These are phyloP conservation scores for Sycophaga agraensis DNA, from an alignment of 1,140 invertebrate species.

Conservation along the genomic window DNA sequence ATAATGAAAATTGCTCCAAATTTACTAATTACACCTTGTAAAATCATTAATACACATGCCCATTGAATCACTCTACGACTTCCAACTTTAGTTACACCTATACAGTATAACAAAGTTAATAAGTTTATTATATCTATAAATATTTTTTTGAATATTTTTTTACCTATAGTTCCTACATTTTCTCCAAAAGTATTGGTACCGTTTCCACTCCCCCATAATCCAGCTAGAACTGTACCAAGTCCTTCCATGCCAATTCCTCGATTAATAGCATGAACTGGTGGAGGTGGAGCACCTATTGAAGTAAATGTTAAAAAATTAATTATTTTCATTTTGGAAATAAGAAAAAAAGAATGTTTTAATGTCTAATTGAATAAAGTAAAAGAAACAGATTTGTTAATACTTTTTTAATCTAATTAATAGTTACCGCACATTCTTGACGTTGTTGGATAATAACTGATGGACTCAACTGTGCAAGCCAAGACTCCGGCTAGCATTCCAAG, in stretches of 20 bases:
- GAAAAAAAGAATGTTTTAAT: background rate
- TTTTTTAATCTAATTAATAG: constrained; percentile 29
- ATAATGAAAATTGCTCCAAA: constrained; percentile 85
- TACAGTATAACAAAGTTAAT: background rate
- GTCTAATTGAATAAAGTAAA: background rate
- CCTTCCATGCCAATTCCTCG: constrained; percentile 84
- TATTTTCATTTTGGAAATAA: background rate
- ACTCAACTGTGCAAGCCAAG: constrained; percentile 81
- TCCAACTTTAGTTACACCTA: constrained; percentile 69
- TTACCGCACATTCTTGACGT: constrained; percentile 78
- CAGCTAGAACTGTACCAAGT: constrained; percentile 78
- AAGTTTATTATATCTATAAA: constrained; percentile 52
- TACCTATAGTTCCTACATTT: constrained; percentile 86
- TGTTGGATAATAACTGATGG: constrained; percentile 87
- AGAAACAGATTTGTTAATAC: constrained; percentile 25
- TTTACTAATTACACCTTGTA: constrained; percentile 79
- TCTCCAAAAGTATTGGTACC: constrained; percentile 87
- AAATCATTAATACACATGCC: constrained; percentile 75
- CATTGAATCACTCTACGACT: constrained; percentile 84
- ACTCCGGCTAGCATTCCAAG: constrained; percentile 84
- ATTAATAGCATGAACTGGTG: constrained; percentile 84
- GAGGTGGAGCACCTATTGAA: constrained; percentile 70
- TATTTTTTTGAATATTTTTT: constrained; percentile 21
- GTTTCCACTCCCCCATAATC: constrained; percentile 80
- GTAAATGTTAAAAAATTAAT: constrained; percentile 8